Percentiles rank a stretch among this genome's conserved stretches.
Evolutionary conservation across 1,140 invertebrate genomes (phyloP).

Genomic region (Leptopilina clavipes): DNA sequence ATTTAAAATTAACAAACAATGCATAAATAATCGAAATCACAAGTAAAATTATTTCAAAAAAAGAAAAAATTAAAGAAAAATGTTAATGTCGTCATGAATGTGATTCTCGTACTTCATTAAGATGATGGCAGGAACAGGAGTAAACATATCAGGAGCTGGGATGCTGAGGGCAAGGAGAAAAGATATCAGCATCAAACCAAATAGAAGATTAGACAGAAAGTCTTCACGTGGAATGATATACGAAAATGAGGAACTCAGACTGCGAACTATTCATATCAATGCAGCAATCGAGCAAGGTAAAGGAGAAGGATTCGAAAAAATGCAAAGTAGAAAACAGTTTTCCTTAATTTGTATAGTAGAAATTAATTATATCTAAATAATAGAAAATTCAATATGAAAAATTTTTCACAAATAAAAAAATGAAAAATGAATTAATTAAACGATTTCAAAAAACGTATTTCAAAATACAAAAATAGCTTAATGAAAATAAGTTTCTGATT

Average conservation of each 20-base stretch:
- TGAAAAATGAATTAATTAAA: not conserved
- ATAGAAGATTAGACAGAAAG: conserved; percentile 86
- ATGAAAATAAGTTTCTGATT: not conserved
- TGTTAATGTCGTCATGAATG: conserved; percentile 26
- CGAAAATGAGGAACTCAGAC: conserved; percentile 92
- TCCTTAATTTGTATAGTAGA: not conserved
- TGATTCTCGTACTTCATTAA: conserved; percentile 38
- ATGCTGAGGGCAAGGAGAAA: conserved; percentile 82
- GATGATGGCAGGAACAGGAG: conserved; percentile 66
- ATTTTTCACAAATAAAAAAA: not conserved
- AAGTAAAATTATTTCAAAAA: not conserved
- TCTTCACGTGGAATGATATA: conserved; percentile 91
- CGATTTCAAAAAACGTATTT: not conserved
- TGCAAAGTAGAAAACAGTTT: conserved; percentile 1
- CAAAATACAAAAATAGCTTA: not conserved
- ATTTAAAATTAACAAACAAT: no score
- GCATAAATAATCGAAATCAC: no score
- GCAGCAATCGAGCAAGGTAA: conserved; percentile 93
- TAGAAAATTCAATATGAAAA: not conserved
- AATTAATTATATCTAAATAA: no score
- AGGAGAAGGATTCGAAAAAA: not conserved
- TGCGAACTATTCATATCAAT: conserved; percentile 93
- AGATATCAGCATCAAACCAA: conserved; percentile 83
- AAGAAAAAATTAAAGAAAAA: conserved; percentile 36
- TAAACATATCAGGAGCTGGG: conserved; percentile 65